Evolutionary conservation across 2,888 invertebrate genomes (phyloP), one percentile per base, ranked within the genome.

Genomic region (Dynastes grantii): DNA sequence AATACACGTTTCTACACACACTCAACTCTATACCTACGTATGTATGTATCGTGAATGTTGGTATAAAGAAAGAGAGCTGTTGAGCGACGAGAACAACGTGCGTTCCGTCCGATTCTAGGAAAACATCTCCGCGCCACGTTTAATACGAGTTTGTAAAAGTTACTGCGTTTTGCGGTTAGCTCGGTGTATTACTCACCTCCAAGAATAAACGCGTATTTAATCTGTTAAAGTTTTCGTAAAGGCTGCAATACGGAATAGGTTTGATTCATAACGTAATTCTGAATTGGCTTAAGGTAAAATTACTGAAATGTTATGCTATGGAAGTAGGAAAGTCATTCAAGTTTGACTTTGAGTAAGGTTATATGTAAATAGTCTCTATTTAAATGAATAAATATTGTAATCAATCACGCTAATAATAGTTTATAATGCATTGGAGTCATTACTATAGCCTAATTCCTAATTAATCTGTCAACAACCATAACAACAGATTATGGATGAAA

Each of bases 181-280:
- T 63, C 61, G 68, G 29, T 16, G 73, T 32, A 68, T 76, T 76
- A 76, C 76, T 76, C 76, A 76, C 67, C 76, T 76, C 68, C 29
- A 55, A 76, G 67, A 76, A 76, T 76, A 76, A 76, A 76, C 75
- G 58, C 75, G n/a, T 63, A 45, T 61, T 40, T 73, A 73, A 22
- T 58, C 37, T 40, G 58, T 58, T 53, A 22, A 16, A 45, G 22
- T 32, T 22, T 65, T 13, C 27, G 49, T 22, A 5, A 68, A 51
- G 49, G 6, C 27, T 51, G 11, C 13, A 29, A 32, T 27, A 63
- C 11, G 45, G 45, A 45, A 11, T 45, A 45, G 8, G 45, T 45
- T 45, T 11, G 45, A 45, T 45, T 45, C 45, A 11, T 45, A 45
- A 8, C 45, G 8, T 8, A 45, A 11, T 45, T 45, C 11, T 45